These are phyloP conservation scores for Didymodactylos carnosus DNA, from an alignment of 2,888 invertebrate species.

Conservation along the genomic window DNA sequence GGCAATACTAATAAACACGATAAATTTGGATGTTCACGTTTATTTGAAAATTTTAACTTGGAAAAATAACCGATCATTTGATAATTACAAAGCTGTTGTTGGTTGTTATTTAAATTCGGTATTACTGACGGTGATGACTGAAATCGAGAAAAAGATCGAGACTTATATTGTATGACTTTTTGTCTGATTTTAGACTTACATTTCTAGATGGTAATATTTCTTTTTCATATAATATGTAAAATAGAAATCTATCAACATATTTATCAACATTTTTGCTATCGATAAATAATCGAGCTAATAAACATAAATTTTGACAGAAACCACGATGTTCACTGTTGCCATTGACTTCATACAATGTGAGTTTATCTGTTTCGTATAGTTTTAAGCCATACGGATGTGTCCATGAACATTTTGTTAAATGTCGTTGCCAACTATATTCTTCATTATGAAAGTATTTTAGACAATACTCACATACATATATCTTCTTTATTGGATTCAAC, in stretches of 20 bases:
- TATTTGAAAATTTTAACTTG: background rate
- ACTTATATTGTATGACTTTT: background rate
- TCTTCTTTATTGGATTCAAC: background rate
- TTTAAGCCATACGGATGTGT: background rate
- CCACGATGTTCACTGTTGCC: background rate
- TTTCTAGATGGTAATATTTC: background rate
- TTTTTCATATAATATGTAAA: background rate
- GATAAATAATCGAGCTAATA: background rate
- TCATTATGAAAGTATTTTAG: background rate
- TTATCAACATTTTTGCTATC: background rate
- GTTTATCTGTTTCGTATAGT: background rate
- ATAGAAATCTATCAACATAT: background rate
- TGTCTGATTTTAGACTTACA: too few relatives aligned
- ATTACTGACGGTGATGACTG: too few relatives aligned
- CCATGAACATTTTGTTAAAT: background rate
- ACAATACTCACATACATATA: background rate
- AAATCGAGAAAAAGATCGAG: too few relatives aligned
- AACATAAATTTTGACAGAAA: background rate
- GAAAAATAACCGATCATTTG: background rate
- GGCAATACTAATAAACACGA: background rate
- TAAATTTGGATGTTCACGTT: background rate
- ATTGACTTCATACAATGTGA: background rate
- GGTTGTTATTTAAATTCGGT: too few relatives aligned
- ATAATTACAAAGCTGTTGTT: background rate
- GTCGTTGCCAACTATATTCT: background rate